A percentile compares a stretch with the other conserved stretches of the same genome.
Conservation (phyloP, 2,888 invertebrate genomes). For the Chrysotoxum bicinctum region DNA sequence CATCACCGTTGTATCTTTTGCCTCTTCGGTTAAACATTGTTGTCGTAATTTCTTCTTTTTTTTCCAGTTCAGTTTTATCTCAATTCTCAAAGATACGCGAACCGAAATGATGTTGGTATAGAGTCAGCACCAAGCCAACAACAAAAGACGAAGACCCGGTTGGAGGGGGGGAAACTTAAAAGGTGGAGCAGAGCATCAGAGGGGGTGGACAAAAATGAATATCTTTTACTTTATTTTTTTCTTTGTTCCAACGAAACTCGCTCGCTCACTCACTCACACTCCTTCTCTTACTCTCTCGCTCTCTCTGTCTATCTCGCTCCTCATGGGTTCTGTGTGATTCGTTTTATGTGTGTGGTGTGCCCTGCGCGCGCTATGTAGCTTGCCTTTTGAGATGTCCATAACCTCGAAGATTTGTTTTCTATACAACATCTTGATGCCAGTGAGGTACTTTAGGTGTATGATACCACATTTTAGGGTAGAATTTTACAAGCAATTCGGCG, state of each 20-base stretch:
- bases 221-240: conserved; percentile 40
- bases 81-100: conserved; percentile 66
- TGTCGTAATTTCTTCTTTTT: conserved; percentile 50
- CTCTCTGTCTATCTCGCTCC: conserved; percentile 10
- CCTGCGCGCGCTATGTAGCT: conserved; percentile 65
- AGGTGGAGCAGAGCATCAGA: conserved; percentile 9
- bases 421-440: conserved; percentile 54
- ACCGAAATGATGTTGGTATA: conserved; percentile 52
- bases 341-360: conserved; percentile 52
- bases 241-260: conserved; percentile 27
- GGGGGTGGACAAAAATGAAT: conserved; percentile 35
- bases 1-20: conserved; percentile 36
- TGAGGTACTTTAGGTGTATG: conserved; percentile 76
- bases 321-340: conserved; percentile 13
- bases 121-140: conserved; percentile 40
- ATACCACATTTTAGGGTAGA: conserved; percentile 80
- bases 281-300: not conserved
- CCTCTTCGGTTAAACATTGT: conserved; percentile 44
- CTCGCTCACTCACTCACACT: conserved; percentile 27
- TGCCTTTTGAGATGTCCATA: conserved; percentile 65
- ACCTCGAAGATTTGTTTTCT: conserved; percentile 68
- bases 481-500: conserved; percentile 80
- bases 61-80: conserved; percentile 60
- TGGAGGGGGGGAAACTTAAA: conserved; percentile 4
- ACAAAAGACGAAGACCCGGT: conserved; percentile 38